Evolutionary conservation across 1,140 invertebrate species (phyloP), one percentile per base, ranked within the genome.

Genomic region (Microvelia longipes): DNA sequence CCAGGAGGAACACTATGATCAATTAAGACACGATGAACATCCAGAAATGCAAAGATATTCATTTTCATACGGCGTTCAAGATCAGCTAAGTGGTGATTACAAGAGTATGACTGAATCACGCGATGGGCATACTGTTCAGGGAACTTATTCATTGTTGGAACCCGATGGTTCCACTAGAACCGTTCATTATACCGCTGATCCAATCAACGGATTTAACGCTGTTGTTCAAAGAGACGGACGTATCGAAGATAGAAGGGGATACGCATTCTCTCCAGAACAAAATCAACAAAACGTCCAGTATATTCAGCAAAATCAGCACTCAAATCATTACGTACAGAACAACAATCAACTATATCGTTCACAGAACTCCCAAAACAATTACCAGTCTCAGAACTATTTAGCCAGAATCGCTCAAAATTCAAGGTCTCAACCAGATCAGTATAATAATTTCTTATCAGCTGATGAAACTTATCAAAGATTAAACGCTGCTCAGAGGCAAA

Each of bases 41-140:
- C 25, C 30, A n/a, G 2, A 14, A 27, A 2, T 27, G 28, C 14
- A 28, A 24, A 62, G 68, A n/a, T 27, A 30, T 28, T 27, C 30
- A 14, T n/a, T 35, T 28, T 68, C 11, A 0, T 69, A 69, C 60
- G 35, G 30, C 60, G 68, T 69, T 25, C 35, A 69, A 19, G 68
- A 69, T 29, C 2, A 14, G n/a, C 28, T 61, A 1, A 69, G 28
- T 25, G 68, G 68, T 28, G 68, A 69, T 25, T 69, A 24, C 68
- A 69, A 69, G 50, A 61, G 50, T 19, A 27, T 30, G 50, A 29
- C 25, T 15, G 68, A 69, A 19, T 13, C 61, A 2, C 24, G 68
- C 15, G 68, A 69, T 24, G 68, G 68, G 14, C 28, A 69, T 13
- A 27, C 24, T 13, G 68, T 69, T 14, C 68, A 69, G 1, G 68